phyloP scores from a whole-genome alignment of 2,888 invertebrate species.

The Eupithecia subfuscata region DNA sequence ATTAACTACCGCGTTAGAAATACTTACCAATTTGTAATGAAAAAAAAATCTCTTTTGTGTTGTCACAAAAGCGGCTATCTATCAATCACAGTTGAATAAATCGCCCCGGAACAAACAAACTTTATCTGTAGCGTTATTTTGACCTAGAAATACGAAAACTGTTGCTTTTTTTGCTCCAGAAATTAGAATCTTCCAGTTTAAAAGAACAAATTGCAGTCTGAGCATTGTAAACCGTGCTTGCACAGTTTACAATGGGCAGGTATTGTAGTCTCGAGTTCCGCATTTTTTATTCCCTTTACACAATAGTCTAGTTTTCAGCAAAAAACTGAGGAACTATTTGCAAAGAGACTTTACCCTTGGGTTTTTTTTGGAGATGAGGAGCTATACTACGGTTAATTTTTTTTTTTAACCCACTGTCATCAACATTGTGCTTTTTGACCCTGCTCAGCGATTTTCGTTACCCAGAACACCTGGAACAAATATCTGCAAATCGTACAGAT shows the following conservation, averaged over 20 bases:
- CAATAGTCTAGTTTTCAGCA: conserved; percentile 41
- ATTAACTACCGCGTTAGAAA: too few species aligned
- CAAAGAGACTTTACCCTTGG: conserved; percentile 12
- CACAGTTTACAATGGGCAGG: conserved; percentile 44
- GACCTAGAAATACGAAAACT: background rate
- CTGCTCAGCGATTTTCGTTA: too few species aligned
- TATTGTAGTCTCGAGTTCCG: conserved; percentile 50
- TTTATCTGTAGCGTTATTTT: background rate
- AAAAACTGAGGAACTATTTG: conserved; percentile 31
- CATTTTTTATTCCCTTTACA: conserved; percentile 51
- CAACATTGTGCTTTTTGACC: too few species aligned
- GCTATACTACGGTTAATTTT: background rate
- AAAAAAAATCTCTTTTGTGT: too few species aligned
- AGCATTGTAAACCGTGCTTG: conserved; percentile 39
- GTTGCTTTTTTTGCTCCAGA: conserved; percentile 11
- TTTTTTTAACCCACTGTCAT: too few species aligned
- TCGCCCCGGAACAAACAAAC: background rate
- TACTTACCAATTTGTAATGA: too few species aligned
- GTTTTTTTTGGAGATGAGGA: background rate
- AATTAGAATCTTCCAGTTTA: conserved; percentile 28
- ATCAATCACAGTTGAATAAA: background rate
- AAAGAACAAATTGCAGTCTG: conserved; percentile 18
- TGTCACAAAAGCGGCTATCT: too few species aligned
- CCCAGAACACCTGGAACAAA: too few species aligned
- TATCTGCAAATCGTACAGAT: too few species aligned